A percentile compares a stretch with the other conserved stretches of the same genome.
Conservation (phyloP, 2,888 invertebrate species). For the Cataglyphis rosenhaueri region DNA sequence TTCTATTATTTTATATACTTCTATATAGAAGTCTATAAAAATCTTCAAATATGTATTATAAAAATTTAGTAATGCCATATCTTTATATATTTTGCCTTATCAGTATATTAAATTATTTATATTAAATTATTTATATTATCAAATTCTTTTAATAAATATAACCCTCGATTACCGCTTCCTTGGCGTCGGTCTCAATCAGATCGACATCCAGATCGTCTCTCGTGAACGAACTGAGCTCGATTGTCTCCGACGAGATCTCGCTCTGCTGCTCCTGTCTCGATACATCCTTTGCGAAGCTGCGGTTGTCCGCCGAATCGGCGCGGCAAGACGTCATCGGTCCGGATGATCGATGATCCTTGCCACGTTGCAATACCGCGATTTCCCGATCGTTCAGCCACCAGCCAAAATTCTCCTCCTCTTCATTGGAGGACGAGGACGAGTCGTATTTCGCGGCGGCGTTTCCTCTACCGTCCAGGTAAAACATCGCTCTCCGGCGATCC, state of each 20-base stretch:
- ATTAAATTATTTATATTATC: neutral
- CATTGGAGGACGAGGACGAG: constrained; percentile 39
- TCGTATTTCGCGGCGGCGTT: constrained; percentile 13
- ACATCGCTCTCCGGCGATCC: constrained; percentile 69
- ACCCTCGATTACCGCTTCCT: constrained; percentile 42
- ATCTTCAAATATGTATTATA: neutral
- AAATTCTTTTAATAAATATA: neutral
- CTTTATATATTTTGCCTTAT: neutral
- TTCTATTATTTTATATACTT: too few relatives aligned
- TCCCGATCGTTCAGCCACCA: constrained; percentile 79
- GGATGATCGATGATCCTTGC: constrained; percentile 61
- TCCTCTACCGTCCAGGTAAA: constrained; percentile 71
- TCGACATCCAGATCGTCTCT: constrained; percentile 67
- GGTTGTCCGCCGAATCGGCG: constrained; percentile 70
- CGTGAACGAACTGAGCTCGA: constrained; percentile 71
- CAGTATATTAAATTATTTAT: neutral
- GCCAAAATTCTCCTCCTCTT: constrained; percentile 79
- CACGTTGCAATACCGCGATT: constrained; percentile 18
- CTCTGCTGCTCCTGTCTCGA: constrained; percentile 51
- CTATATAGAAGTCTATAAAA: neutral
- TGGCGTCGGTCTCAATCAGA: constrained; percentile 73
- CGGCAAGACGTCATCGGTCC: constrained; percentile 73
- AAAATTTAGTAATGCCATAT: neutral
- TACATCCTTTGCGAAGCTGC: constrained; percentile 62
- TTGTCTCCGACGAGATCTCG: constrained; percentile 59